Evolutionary conservation across 2,113 vertebrate species (phyloP).

Genomic region (Galbula dea): DNA sequence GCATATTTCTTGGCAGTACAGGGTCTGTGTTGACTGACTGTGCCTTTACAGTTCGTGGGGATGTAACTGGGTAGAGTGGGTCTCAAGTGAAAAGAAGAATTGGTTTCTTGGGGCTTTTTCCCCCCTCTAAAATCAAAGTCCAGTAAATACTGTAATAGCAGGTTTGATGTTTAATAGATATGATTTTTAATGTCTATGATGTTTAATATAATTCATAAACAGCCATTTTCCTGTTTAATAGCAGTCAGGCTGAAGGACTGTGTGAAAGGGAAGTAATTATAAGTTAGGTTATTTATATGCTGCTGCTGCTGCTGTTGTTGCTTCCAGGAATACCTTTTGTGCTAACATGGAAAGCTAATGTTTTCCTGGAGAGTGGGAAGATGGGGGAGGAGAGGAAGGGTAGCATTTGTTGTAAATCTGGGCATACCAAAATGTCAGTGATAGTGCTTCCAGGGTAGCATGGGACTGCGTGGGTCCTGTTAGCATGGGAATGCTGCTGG

Average conservation of each 20-base stretch:
- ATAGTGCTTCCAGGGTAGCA: background rate
- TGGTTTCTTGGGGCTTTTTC: background rate
- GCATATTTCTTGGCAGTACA: background rate
- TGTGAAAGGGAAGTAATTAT: background rate
- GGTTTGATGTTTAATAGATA: too few relatives aligned
- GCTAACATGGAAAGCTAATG: background rate
- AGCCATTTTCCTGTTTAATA: conserved; percentile 37
- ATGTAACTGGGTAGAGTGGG: background rate
- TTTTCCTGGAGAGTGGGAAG: background rate
- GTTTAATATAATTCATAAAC: too few relatives aligned
- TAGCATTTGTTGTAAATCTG: background rate
- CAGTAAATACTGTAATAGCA: background rate
- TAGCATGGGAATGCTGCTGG: background rate
- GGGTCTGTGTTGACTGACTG: background rate
- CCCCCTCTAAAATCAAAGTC: background rate
- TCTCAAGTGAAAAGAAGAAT: conserved; percentile 30
- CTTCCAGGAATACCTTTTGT: conserved; percentile 7
- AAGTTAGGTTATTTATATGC: background rate
- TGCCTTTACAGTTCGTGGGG: background rate
- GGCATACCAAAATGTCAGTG: background rate
- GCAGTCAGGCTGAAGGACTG: background rate
- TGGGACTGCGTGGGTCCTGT: background rate
- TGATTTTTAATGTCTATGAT: too few relatives aligned
- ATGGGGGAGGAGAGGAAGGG: background rate
- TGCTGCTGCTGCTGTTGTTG: background rate